Evolutionary conservation across 2,888 invertebrate genomes (phyloP).

Genomic region (Achlya flavicornis): DNA sequence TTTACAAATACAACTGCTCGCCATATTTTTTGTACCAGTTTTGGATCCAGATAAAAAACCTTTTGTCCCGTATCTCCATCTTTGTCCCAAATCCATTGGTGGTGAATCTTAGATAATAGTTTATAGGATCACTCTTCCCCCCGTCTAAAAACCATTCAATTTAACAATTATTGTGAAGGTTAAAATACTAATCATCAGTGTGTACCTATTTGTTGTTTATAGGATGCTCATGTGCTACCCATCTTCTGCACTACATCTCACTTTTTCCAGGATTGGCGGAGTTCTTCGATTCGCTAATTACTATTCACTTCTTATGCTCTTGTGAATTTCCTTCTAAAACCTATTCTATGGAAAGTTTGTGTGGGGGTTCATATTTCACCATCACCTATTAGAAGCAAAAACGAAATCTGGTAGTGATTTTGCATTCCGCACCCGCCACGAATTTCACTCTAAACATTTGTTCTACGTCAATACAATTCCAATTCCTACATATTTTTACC

Average conservation of each 20-base stretch:
- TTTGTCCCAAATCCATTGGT: conserved; percentile 56
- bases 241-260: neutral
- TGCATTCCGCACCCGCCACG: too few relatives aligned
- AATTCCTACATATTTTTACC: too few relatives aligned
- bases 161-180: neutral
- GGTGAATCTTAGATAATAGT: conserved; percentile 36
- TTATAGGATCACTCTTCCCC: conserved; percentile 27
- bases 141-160: conserved; percentile 12
- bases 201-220: neutral
- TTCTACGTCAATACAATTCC: too few relatives aligned
- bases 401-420: too few relatives aligned
- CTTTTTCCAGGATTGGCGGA: neutral
- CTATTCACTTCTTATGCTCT: too few relatives aligned
- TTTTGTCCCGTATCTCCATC: conserved; percentile 61
- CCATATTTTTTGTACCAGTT: conserved; percentile 65
- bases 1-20: conserved; percentile 77
- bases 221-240: too few relatives aligned
- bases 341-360: too few relatives aligned
- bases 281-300: too few relatives aligned
- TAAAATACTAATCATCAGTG: neutral
- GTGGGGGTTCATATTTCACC: too few relatives aligned
- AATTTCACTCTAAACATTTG: too few relatives aligned
- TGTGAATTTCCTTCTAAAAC: too few relatives aligned
- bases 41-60: conserved; percentile 61
- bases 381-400: too few relatives aligned